A percentile compares a stretch with the other conserved stretches of the same genome.
phyloP scores from a whole-genome alignment of 2,797 vertebrate species.

The Notolabrus celidotus region DNA sequence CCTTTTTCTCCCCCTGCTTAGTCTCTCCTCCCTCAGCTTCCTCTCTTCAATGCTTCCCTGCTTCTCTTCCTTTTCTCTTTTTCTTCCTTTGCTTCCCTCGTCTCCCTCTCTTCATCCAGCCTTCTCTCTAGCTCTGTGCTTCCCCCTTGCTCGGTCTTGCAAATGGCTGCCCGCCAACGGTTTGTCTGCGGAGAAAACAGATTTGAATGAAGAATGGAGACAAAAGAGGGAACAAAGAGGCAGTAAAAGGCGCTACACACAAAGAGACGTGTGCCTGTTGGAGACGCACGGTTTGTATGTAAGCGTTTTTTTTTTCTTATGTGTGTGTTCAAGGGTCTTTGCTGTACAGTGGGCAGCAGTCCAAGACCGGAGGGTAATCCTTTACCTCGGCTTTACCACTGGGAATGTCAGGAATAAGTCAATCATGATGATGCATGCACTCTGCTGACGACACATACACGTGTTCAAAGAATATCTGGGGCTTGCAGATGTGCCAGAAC shows the following conservation, averaged over 20 bases:
- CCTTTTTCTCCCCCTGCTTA: not conserved
- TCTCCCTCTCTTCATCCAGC: conserved; percentile 45
- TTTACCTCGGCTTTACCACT: conserved; percentile 67
- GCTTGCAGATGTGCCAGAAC: conserved; percentile 75
- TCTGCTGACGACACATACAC: conserved; percentile 60
- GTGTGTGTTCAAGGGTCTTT: conserved; percentile 68
- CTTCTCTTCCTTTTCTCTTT: conserved; percentile 23
- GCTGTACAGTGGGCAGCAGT: conserved; percentile 76
- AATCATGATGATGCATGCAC: conserved; percentile 77
- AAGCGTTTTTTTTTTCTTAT: conserved; percentile 48
- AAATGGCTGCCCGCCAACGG: conserved; percentile 74
- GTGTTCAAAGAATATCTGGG: conserved; percentile 76
- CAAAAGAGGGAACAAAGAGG: conserved; percentile 77
- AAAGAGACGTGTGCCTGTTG: conserved; percentile 65
- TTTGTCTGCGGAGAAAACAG: conserved; percentile 72
- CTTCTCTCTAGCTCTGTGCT: conserved; percentile 33
- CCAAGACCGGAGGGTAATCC: conserved; percentile 78
- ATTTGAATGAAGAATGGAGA: conserved; percentile 77
- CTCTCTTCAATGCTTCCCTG: conserved; percentile 44
- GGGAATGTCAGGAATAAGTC: conserved; percentile 76
- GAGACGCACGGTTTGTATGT: conserved; percentile 56
- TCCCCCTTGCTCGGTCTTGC: conserved; percentile 69
- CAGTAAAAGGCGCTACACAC: conserved; percentile 67
- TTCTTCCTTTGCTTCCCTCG: conserved; percentile 7
- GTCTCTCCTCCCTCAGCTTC: conserved; percentile 26